Conservation (phyloP, 2,113 vertebrate genomes). For the Nesogale talazaci region DNA sequence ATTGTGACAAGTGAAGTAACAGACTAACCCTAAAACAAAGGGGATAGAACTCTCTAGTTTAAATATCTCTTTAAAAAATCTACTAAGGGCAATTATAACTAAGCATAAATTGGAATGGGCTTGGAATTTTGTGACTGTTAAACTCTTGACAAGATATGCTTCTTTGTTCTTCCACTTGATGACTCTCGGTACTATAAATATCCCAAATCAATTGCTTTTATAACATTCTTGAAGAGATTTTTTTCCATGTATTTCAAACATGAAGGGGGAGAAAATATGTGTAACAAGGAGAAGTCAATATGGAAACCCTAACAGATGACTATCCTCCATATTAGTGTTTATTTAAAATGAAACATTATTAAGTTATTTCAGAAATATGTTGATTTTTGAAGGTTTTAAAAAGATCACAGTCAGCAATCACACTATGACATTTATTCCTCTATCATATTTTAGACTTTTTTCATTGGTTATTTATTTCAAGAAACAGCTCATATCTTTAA, state of each 20-base stretch:
- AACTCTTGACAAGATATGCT: neutral
- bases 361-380: constrained; percentile 65
- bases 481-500: constrained; percentile 83
- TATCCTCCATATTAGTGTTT: constrained; percentile 55
- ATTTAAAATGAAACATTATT: constrained; percentile 32
- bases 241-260: constrained; percentile 10
- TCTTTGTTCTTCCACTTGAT: constrained; percentile 55
- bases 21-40: constrained; percentile 31
- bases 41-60: neutral
- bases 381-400: neutral
- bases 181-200: neutral
- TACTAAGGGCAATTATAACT: constrained; percentile 2
- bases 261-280: neutral
- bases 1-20: constrained; percentile 19
- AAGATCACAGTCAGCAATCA: neutral
- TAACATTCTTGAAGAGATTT: constrained; percentile 54
- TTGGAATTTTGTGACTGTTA: constrained; percentile 39
- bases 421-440: constrained; percentile 63
- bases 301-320: constrained; percentile 51
- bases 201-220: constrained; percentile 52
- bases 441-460: constrained; percentile 48
- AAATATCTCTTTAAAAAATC: neutral
- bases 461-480: constrained; percentile 68
- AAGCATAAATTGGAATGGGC: neutral
- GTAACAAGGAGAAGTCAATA: neutral